Percentiles rank a stretch among this genome's conserved stretches.
Conservation (phyloP, 2,113 vertebrate genomes). For the Peucedramus taeniatus region DNA sequence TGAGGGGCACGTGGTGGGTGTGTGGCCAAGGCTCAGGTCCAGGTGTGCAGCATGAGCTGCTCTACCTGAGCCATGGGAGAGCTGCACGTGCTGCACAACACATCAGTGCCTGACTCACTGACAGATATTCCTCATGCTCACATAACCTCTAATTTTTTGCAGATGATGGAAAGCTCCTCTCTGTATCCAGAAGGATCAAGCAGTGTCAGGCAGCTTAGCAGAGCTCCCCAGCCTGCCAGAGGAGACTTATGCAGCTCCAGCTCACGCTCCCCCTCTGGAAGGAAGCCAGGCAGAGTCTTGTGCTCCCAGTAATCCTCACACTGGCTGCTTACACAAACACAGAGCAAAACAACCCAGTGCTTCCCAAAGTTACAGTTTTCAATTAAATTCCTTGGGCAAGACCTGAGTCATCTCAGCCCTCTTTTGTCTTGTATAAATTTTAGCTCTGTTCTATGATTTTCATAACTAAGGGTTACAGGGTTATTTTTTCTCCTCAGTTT, state of each 20-base stretch:
- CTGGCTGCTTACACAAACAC: constrained; percentile 1
- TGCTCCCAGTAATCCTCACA: neutral
- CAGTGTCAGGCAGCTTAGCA: neutral
- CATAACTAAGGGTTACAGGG: neutral
- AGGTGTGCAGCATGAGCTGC: neutral
- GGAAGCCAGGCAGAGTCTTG: neutral
- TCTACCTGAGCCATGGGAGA: accelerated
- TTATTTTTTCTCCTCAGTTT: neutral
- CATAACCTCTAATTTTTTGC: neutral
- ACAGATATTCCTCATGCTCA: neutral
- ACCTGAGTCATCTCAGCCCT: neutral
- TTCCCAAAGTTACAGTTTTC: neutral
- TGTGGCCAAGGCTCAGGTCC: neutral
- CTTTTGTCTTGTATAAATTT: neutral
- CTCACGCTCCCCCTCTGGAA: neutral
- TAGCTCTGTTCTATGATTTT: neutral
- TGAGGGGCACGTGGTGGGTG: accelerated
- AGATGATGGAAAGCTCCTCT: constrained; percentile 16
- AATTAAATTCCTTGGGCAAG: constrained; percentile 11
- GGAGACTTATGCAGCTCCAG: neutral
- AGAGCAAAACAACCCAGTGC: neutral
- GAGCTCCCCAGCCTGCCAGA: neutral
- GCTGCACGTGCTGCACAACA: accelerated
- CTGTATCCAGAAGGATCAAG: neutral
- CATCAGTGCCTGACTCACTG: neutral